phyloP scores from a whole-genome alignment of 92 coral and sea anemone genomes.

The Zoanthus sansibaricus region DNA sequence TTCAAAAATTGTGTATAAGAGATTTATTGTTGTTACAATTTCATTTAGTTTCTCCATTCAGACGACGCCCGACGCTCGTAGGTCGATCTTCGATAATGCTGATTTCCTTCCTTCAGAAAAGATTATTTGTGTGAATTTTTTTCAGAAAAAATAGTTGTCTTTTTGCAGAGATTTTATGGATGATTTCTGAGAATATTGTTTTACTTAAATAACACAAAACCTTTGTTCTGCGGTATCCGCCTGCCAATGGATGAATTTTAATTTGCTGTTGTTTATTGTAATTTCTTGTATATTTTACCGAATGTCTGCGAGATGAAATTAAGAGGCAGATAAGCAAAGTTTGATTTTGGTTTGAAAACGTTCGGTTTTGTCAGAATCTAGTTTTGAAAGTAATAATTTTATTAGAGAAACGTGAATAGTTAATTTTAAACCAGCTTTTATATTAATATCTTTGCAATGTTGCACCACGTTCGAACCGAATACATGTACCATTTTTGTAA shows the following conservation, averaged over 20 bases:
- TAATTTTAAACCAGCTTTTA: background rate
- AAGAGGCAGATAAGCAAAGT: background rate
- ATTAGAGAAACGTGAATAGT: background rate
- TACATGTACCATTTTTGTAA: background rate
- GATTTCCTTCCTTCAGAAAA: background rate
- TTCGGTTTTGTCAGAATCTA: background rate
- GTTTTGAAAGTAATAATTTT: background rate
- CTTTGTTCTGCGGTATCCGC: background rate
- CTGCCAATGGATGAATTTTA: background rate
- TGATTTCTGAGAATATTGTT: background rate
- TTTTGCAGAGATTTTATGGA: background rate
- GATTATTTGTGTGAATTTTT: background rate
- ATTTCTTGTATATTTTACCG: background rate
- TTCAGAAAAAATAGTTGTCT: background rate
- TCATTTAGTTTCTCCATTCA: background rate
- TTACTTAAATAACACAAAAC: background rate
- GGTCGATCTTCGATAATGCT: background rate
- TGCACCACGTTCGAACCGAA: background rate
- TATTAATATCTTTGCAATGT: background rate
- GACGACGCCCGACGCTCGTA: slow-evolving; percentile 30
- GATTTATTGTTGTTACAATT: background rate
- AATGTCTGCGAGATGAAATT: background rate
- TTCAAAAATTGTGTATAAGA: background rate
- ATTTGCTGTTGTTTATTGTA: background rate
- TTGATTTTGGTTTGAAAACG: background rate